phyloP scores from a whole-genome alignment of 2,888 invertebrate species.

The Campoplex capitator region DNA sequence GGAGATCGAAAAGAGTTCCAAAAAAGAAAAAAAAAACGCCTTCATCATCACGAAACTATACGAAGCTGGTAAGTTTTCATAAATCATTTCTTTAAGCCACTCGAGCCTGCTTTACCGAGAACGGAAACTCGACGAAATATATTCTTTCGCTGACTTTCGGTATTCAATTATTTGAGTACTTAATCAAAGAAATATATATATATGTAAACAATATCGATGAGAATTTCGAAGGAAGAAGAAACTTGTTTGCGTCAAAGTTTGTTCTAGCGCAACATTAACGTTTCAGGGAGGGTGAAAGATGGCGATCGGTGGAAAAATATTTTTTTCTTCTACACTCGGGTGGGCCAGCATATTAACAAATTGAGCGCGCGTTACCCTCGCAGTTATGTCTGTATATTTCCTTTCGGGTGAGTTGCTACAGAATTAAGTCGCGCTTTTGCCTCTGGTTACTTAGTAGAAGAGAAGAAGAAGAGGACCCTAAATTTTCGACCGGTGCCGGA shows the following conservation, averaged over 20 bases:
- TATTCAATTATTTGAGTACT: constrained; percentile 56
- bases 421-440: constrained; percentile 17
- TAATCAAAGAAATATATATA: constrained; percentile 30
- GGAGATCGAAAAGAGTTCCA: constrained; percentile 7
- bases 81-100: constrained; percentile 58
- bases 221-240: neutral
- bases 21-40: constrained; percentile 2
- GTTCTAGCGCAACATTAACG: constrained; percentile 58
- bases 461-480: constrained; percentile 74
- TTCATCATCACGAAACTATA: constrained; percentile 30
- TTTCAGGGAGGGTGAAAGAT: constrained; percentile 45
- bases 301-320: constrained; percentile 53
- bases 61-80: constrained; percentile 59
- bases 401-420: neutral
- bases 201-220: neutral
- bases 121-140: constrained; percentile 34
- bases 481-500: constrained; percentile 78
- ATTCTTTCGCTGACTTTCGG: constrained; percentile 10
- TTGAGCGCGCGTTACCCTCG: constrained; percentile 31
- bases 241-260: constrained; percentile 41
- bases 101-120: neutral
- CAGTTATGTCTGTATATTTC: neutral
- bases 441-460: constrained; percentile 63
- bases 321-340: constrained; percentile 39
- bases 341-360: constrained; percentile 51